These are phyloP conservation scores for Microcebus lehilahytsara DNA, from an alignment of 2,113 vertebrate species.

Conservation along the genomic window DNA sequence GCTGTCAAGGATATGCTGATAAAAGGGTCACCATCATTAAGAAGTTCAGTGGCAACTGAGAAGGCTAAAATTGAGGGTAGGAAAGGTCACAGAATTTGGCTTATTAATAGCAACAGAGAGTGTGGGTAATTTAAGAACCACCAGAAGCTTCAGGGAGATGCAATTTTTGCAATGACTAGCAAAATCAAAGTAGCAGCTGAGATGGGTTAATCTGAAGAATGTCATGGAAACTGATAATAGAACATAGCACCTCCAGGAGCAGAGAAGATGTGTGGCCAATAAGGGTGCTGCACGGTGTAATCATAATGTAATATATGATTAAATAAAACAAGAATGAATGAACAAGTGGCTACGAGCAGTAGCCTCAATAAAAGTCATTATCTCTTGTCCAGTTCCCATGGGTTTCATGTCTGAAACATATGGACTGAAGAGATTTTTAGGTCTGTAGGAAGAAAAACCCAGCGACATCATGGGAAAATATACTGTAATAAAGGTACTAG, in stretches of 20 bases:
- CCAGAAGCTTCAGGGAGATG: background rate
- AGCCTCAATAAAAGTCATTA: background rate
- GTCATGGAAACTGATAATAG: background rate
- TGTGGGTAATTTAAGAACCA: background rate
- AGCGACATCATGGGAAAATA: background rate
- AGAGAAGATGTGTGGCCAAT: background rate
- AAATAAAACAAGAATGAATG: background rate
- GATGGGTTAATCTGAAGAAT: background rate
- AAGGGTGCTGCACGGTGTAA: background rate
- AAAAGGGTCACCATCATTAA: background rate
- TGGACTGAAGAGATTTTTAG: background rate
- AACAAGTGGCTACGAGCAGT: background rate
- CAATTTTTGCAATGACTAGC: background rate
- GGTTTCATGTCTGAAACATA: background rate
- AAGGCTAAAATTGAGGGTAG: background rate
- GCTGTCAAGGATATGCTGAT: background rate
- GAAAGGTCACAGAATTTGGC: background rate
- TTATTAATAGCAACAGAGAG: background rate
- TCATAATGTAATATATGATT: background rate
- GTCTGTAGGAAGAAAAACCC: background rate
- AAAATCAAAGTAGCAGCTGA: background rate
- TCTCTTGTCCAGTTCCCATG: background rate
- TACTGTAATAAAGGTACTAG: background rate
- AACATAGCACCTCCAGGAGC: background rate
- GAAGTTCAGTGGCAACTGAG: background rate